phyloP scores from a whole-genome alignment of 2,113 vertebrate genomes.

The Cercocebus atys region DNA sequence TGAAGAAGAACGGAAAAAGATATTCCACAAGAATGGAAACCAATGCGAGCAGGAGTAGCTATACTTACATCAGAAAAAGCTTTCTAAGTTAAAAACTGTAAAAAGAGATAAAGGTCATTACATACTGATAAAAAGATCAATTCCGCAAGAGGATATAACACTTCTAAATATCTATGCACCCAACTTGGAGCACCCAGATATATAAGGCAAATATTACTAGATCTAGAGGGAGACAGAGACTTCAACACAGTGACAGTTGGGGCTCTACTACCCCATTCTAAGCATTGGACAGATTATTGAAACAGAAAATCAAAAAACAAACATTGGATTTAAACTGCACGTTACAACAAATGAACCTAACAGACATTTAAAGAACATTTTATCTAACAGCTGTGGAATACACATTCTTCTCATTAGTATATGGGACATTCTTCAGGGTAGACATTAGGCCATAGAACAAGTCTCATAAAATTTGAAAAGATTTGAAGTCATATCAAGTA shows the following conservation, averaged over 20 bases:
- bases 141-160: not conserved
- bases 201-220: not conserved
- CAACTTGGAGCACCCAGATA: not conserved
- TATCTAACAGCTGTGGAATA: not conserved
- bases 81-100: not conserved
- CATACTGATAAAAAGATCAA: not conserved
- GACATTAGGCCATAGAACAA: not conserved
- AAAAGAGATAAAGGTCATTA: not conserved
- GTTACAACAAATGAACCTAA: not conserved
- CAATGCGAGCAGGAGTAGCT: not conserved
- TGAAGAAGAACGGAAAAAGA: not conserved
- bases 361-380: not conserved
- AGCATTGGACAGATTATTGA: not conserved
- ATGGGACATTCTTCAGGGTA: not conserved
- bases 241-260: not conserved
- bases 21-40: not conserved
- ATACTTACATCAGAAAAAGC: not conserved
- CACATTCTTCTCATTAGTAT: not conserved
- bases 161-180: not conserved
- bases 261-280: not conserved
- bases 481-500: not conserved
- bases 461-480: not conserved
- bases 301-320: not conserved
- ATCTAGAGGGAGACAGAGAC: not conserved
- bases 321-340: not conserved